Percentiles rank a stretch among this genome's conserved stretches.
Conservation (phyloP, 92 coral and sea anemone species). For the Heliopora coerulea region DNA sequence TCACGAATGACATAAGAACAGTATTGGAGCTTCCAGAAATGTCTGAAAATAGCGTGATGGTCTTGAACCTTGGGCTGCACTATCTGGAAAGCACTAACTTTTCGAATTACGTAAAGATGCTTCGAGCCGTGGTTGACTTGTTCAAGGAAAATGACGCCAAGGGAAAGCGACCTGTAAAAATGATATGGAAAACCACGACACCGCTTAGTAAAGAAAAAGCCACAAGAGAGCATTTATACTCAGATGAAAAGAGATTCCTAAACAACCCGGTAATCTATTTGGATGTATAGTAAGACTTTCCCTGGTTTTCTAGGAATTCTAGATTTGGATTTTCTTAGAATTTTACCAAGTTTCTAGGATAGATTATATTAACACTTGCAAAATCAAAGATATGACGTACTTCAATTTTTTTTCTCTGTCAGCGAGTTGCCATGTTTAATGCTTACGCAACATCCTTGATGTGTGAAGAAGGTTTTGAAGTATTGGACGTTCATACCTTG, state of each 20-base stretch:
- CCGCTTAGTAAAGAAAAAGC: constrained; percentile 88
- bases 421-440: constrained; percentile 85
- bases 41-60: constrained; percentile 75
- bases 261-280: constrained; percentile 66
- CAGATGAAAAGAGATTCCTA: constrained; percentile 75
- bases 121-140: constrained; percentile 55
- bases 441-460: constrained; percentile 72
- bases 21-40: constrained; percentile 63
- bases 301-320: neutral
- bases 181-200: constrained; percentile 89
- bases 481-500: constrained; percentile 84
- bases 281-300: neutral
- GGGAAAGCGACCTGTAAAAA: constrained; percentile 45
- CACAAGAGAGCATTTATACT: constrained; percentile 51
- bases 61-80: constrained; percentile 82
- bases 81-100: constrained; percentile 65
- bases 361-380: no score
- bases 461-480: constrained; percentile 85
- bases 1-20: constrained; percentile 54
- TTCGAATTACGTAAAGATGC: constrained; percentile 56
- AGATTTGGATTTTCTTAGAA: no score
- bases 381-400: no score
- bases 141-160: constrained; percentile 44
- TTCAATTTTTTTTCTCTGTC: neutral
- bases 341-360: no score